Conservation (phyloP, 2,888 invertebrate genomes). For the Polylopha cassiicola region DNA sequence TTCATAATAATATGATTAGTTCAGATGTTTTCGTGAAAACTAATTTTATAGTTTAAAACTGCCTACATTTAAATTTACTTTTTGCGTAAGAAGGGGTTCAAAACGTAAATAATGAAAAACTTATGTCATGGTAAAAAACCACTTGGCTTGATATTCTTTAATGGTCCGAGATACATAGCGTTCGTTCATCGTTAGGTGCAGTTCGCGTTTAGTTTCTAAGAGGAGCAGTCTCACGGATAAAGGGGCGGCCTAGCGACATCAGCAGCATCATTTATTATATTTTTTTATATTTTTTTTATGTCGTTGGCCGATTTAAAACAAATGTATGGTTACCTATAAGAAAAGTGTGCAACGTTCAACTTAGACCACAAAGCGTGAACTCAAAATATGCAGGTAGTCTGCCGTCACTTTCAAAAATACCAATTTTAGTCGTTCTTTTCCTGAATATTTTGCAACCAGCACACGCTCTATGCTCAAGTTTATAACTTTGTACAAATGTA, state of each 20-base stretch:
- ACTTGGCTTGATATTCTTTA: conserved; percentile 62
- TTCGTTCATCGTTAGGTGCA: conserved; percentile 54
- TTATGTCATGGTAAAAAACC: conserved; percentile 48
- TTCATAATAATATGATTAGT: too few relatives aligned
- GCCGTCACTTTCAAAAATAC: conserved; percentile 32
- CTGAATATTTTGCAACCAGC: conserved; percentile 64
- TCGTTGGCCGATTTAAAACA: conserved; percentile 54
- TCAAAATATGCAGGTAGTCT: conserved; percentile 60
- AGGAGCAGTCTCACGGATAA: conserved; percentile 67
- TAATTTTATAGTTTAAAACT: too few relatives aligned
- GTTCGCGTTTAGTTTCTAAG: conserved; percentile 51
- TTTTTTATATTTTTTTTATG: conserved; percentile 58
- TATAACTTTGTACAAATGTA: conserved; percentile 68
- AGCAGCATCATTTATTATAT: conserved; percentile 40
- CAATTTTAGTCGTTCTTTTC: conserved; percentile 22
- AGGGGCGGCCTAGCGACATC: conserved; percentile 60
- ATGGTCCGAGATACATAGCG: conserved; percentile 60
- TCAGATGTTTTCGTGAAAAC: too few relatives aligned
- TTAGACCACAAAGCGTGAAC: conserved; percentile 66
- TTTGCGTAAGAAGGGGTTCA: too few relatives aligned
- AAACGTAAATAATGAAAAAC: conserved; percentile 13
- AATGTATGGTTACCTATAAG: conserved; percentile 47
- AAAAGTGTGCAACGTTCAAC: conserved; percentile 74
- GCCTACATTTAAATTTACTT: too few relatives aligned
- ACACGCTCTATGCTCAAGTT: conserved; percentile 65